Base-by-base conservation (phyloP, 2,888 invertebrate genomes). In the Aphrophora alni region DNA sequence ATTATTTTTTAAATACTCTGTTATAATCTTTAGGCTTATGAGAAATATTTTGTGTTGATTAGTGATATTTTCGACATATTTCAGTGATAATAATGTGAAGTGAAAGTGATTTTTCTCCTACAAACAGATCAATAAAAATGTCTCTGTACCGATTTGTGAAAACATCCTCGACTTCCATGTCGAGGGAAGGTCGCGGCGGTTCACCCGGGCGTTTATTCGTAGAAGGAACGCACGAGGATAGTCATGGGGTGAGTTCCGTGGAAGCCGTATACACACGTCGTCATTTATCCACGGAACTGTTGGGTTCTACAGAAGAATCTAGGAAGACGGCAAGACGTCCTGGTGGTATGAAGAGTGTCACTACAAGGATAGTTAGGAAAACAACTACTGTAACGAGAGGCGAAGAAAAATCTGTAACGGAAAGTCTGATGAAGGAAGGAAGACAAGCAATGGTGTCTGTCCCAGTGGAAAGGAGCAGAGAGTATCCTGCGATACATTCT, bases 381-480 rank as follows among this genome's bases (percentile, higher is more conserved):
- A 95, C 97, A 85, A 97, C 97, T 44, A 97, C 97, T 1, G 88
- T 97, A 85, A 95, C 95, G 83, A 91, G 96, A 21, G 97, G 96
- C 68, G 96, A 97, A 88, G 96, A 97, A 88, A 92, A 93, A 85
- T 92, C 93, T 83, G 91, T 91, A 33, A 90, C 93, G 51, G 94
- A 96, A 87, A 93, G 94, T 87, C 87, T 94, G 85, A 89, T 91
- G 75, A 92, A 91, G 87, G 89, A 91, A 85, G 51, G 87, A 85
- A 84, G 85, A 85, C 85, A 81, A 71, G 83, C 84, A 71, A 84
- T 83, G 80, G 90, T 91, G 85, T 90, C 91, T 26, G 69, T 77
- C 21, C 78, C 78, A 25, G 75, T 71, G 59, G 80, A 76, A 75
- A 28, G 76, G 28, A 80, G 75, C 59, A 21, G 68, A n/a, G 75